Evolutionary conservation across 2,113 vertebrate genomes (phyloP), one percentile per base, ranked within the genome.

Genomic region (Aythya baeri): DNA sequence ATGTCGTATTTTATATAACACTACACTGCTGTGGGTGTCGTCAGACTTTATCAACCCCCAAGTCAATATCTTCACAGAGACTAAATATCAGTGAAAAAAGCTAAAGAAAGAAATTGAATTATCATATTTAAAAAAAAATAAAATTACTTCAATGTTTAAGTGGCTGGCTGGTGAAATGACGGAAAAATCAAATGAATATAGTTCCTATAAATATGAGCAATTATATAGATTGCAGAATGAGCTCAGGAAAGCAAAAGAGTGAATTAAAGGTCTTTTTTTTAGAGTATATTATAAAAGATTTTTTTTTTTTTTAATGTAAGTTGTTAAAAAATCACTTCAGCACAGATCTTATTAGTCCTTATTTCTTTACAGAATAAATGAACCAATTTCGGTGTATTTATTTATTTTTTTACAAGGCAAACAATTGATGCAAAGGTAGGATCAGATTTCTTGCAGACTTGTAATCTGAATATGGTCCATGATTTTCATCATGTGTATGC

Each of bases 341-440:
- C 2, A 83, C 70, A 83, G 1, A 1, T 76, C 72, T 6, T 70
- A 32, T 11, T 58, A 79, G 49, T 49, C 22, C 1, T 67, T 61
- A 9, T 34, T 91, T 89, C 14, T 57, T 94, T 26, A 74, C 11
- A 73, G 5, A 91, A 82, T 32, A 83, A 79, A 66, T 62, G 3
- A 80, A 57, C 2, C 0, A 8, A 12, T 67, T 85, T n/a, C 2
- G 11, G 2, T 1, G 6, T 26, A 8, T 2, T 1, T 13, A 23
- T 10, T 17, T 43, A 75, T 79, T 52, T 86, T 62, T 32, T 43
- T 0, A 13, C 9, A 86, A 59, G 17, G 11, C 36, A 94, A 63
- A 41, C 73, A 91, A 50, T 90, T 65, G 8, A 15, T 89, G 15
- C 16, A 81, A 74, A 71, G 83, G 83, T 5, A 72, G 11, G 15